Evolutionary conservation across 2,113 vertebrate genomes (phyloP).

Genomic region (Chaetorhynchus papuensis): DNA sequence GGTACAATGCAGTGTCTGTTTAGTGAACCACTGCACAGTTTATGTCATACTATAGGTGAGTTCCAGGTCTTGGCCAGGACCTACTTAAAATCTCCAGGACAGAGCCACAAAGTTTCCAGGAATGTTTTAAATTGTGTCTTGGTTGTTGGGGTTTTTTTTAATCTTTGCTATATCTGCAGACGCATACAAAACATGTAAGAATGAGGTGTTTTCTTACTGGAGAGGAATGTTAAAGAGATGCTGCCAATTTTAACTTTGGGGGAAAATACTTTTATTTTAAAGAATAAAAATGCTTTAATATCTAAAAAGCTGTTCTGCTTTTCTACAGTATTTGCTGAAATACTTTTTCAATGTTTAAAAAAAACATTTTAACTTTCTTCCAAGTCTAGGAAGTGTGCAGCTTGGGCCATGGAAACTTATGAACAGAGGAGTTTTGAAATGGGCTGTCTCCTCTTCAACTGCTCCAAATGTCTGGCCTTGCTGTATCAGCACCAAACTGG

Average conservation of each 20-base stretch:
- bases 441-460: background rate
- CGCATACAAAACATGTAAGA: background rate
- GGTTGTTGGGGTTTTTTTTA: background rate
- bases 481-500: background rate
- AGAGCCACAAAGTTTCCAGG: background rate
- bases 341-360: background rate
- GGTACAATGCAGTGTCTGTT: background rate
- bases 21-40: background rate
- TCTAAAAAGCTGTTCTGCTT: background rate
- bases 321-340: background rate
- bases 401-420: background rate
- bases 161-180: background rate
- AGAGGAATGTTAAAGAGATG: background rate
- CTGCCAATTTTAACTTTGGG: background rate
- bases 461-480: conserved; percentile 14
- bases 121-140: background rate
- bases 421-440: conserved; percentile 44
- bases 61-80: background rate
- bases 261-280: background rate
- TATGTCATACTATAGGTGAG: background rate
- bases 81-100: background rate
- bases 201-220: background rate
- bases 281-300: background rate
- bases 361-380: background rate
- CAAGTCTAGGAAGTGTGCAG: background rate